A percentile compares a stretch with the other conserved stretches of the same genome.
Conservation (phyloP, 2,888 invertebrate genomes). For the Machimus atricapillus region DNA sequence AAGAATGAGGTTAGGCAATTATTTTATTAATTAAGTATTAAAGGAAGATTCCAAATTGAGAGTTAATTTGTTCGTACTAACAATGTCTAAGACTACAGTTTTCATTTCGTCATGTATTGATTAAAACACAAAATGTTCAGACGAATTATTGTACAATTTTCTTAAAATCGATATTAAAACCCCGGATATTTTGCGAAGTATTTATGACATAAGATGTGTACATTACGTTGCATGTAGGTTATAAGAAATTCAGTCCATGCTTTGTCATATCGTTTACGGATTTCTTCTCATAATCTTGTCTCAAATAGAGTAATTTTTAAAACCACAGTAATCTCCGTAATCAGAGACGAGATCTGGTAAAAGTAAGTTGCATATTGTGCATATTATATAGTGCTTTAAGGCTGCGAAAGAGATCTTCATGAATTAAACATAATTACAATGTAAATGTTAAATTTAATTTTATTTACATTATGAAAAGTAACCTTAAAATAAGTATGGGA, state of each 20-base stretch:
- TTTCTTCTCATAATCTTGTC: neutral
- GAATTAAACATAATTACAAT: neutral
- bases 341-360: neutral
- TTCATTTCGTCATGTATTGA: no score
- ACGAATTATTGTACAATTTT: no score
- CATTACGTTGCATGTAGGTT: neutral
- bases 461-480: neutral
- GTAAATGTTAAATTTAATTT: neutral
- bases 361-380: neutral
- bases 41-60: no score
- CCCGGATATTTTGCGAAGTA: no score
- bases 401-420: neutral
- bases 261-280: neutral
- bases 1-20: no score
- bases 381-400: neutral
- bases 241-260: neutral
- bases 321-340: neutral
- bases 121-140: no score
- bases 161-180: neutral
- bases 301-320: neutral
- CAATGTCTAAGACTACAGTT: no score
- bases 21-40: no score
- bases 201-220: neutral
- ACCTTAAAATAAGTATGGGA: neutral
- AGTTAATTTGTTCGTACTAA: no score